Evolutionary conservation across 1,140 invertebrate genomes (phyloP).

Genomic region (Drosophila prosaltans): DNA sequence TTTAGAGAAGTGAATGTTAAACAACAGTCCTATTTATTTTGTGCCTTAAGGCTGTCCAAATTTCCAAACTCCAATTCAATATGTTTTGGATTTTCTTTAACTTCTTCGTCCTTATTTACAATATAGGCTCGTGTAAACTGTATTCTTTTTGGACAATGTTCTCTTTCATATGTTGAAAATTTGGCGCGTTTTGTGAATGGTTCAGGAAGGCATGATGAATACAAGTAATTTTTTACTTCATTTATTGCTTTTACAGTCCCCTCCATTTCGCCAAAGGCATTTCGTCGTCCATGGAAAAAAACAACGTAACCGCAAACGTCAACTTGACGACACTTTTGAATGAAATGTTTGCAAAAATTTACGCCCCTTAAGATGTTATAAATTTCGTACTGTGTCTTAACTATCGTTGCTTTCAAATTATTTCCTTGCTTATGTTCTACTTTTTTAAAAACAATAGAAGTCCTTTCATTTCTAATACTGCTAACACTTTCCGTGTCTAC

Average conservation of each 20-base stretch:
- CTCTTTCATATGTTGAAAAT: background rate
- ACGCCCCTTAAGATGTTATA: background rate
- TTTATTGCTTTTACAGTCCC: background rate
- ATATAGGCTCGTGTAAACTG: background rate
- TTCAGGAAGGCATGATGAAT: background rate
- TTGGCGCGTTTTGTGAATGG: background rate
- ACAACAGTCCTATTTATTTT: too few relatives aligned
- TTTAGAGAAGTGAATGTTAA: too few relatives aligned
- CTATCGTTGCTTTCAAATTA: background rate
- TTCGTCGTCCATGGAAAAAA: background rate
- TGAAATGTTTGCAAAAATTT: background rate
- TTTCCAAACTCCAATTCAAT: too few relatives aligned
- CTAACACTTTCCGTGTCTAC: background rate
- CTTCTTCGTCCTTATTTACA: background rate
- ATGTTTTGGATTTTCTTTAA: too few relatives aligned
- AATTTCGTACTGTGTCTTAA: background rate
- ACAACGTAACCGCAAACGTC: background rate
- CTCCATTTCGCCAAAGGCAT: background rate
- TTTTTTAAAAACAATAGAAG: background rate
- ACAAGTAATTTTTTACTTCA: background rate
- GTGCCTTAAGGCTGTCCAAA: too few relatives aligned
- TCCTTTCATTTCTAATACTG: background rate
- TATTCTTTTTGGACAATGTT: background rate
- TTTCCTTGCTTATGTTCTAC: background rate
- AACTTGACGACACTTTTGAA: background rate